Evolutionary conservation across 2,888 invertebrate genomes (phyloP).

Genomic region (Caprella mutica): DNA sequence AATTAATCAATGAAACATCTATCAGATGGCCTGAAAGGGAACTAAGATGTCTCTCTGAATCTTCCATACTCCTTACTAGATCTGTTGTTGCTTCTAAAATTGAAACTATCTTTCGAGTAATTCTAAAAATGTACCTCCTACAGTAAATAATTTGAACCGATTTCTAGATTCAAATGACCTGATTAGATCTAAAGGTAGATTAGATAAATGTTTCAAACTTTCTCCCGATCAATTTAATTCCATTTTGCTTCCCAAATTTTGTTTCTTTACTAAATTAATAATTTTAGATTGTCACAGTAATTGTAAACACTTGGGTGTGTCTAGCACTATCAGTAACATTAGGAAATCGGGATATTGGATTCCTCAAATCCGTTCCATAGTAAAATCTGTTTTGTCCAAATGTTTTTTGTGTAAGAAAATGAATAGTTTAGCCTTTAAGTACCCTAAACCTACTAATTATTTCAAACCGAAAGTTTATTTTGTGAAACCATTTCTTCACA

Average conservation of each 20-base stretch:
- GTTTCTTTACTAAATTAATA: background rate
- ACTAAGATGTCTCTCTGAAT: background rate
- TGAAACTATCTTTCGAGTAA: background rate
- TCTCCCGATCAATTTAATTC: background rate
- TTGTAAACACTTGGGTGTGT: slow-evolving; percentile 3
- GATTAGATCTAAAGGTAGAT: background rate
- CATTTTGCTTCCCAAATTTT: background rate
- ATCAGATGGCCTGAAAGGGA: background rate
- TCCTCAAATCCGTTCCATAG: background rate
- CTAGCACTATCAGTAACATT: background rate
- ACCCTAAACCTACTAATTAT: background rate
- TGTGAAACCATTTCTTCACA: background rate
- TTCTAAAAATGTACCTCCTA: background rate
- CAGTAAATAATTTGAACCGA: background rate
- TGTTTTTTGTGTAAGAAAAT: slow-evolving; percentile 4
- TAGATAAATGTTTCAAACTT: background rate
- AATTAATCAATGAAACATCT: background rate
- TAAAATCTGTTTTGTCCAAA: background rate
- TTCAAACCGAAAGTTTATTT: background rate
- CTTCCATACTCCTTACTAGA: background rate
- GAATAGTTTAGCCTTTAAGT: background rate
- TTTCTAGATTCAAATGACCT: background rate
- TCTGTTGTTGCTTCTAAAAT: no score
- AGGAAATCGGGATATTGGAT: slow-evolving; percentile 6
- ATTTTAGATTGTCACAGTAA: background rate